Evolutionary conservation across 35 echinoderm and acorn worm genomes (phyloP), one percentile per base, ranked within the genome.

Genomic region (Strongylocentrotus purpuratus): DNA sequence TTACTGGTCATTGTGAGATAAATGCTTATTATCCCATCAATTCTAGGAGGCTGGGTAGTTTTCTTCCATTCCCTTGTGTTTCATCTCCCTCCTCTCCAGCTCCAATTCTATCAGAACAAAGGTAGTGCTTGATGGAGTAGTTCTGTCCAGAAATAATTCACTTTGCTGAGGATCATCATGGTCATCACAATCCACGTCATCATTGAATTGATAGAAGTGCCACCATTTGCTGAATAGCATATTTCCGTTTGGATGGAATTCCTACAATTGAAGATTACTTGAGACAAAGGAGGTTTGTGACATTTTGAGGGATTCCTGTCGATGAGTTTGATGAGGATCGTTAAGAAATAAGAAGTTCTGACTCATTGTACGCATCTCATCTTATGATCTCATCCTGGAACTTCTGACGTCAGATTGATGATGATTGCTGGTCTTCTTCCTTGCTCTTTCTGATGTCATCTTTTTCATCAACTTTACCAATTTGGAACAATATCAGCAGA

Each of bases 1-100:
- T 78, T 78, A 78, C 65, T 78, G 65, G 65, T 78, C 65, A 78
- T 78, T 78, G 65, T 78, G 65, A 78, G 20, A 78, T 78, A 78
- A 78, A 78, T 78, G 65, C 65, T 78, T 78, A 78, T 78, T 78
- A 78, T 28, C 22, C 65, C 65, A 78, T 78, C 65, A 78, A 28
- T 78, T n/a, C 65, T 78, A 22, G 65, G 28, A 78, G 2, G 65
- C 65, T 78, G 20, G 7, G 65, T 28, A 78, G 20, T 22, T 78
- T 78, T 78, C 65, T 78, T 78, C 28, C 65, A 78, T n/a, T 28
- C 65, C 65, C 65, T 28, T 78, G 65, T 3, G 65, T n/a, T 28
- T 78, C 65, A 78, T 28, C 65, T 50, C 48, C 12, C 50, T 55
- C 35, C 50, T 55, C 50, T 55, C 50, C 50, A 55, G 10, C 65